Evolutionary conservation across 2,113 vertebrate genomes (phyloP).

Genomic region (Pomatostomus ruficeps): DNA sequence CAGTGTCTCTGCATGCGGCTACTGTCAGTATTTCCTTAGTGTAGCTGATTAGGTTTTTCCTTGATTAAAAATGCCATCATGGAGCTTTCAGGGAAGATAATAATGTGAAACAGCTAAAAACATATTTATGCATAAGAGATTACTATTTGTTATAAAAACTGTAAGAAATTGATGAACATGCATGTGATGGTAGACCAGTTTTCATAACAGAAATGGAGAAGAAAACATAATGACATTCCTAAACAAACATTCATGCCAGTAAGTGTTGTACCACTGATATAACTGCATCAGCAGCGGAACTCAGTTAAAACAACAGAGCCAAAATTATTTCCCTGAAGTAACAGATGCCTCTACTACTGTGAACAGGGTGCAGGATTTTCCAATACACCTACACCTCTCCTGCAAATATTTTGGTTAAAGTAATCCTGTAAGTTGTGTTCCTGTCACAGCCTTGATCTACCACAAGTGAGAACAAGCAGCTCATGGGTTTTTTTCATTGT

Average conservation of each 20-base stretch:
- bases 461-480: neutral
- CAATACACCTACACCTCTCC: neutral
- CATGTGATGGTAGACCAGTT: neutral
- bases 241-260: neutral
- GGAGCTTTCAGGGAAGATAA: neutral
- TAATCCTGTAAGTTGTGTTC: accelerated
- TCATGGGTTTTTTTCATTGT: neutral
- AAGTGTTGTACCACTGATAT: neutral
- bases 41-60: neutral
- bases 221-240: neutral
- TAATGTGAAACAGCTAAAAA: neutral
- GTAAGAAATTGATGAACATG: neutral
- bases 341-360: neutral
- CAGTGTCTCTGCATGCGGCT: neutral
- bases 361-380: neutral
- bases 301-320: neutral
- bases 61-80: neutral
- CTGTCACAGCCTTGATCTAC: neutral
- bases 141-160: neutral
- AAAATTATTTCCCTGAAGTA: neutral
- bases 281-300: neutral
- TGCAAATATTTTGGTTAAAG: neutral
- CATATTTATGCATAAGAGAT: neutral
- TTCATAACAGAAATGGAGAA: neutral
- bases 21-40: neutral